These are phyloP conservation scores for Emys orbicularis DNA, from an alignment of 2,797 vertebrate species.

Conservation along the genomic window DNA sequence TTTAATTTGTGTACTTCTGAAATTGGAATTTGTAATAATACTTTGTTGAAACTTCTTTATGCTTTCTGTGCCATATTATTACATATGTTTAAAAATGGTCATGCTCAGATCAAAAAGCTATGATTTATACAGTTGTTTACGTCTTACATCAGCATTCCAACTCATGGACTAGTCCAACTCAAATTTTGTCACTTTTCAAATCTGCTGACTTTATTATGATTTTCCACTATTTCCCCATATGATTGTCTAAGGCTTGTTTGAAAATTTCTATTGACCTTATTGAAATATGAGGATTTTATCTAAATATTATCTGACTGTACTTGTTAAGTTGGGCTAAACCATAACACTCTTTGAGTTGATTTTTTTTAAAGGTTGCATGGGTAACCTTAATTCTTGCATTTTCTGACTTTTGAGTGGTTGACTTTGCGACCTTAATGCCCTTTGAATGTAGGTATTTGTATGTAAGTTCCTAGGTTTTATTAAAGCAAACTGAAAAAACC, in stretches of 20 bases:
- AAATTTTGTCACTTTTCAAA: not conserved
- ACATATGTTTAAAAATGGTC: not conserved
- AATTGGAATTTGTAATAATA: not conserved
- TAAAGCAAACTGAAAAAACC: too few relatives aligned
- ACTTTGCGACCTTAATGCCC: not conserved
- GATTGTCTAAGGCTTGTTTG: not conserved
- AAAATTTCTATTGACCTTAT: not conserved
- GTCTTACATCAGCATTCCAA: not conserved
- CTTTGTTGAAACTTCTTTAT: not conserved
- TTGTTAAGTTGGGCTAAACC: not conserved
- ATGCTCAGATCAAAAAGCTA: not conserved
- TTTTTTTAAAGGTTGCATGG: not conserved
- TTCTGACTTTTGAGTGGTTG: not conserved
- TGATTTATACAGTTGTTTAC: not conserved
- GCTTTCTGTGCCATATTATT: not conserved
- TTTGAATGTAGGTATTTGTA: not conserved
- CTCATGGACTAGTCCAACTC: not conserved
- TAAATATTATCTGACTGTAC: not conserved
- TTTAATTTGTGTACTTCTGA: not conserved
- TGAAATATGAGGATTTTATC: not conserved
- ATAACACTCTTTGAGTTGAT: not conserved
- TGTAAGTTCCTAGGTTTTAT: rapidly evolving
- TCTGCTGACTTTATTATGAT: not conserved
- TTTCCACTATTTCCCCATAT: not conserved
- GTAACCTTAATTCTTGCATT: not conserved